A percentile compares a stretch with the other conserved stretches of the same genome.
These are phyloP conservation scores for Zaprionus obscuricornis DNA, from an alignment of 2,888 invertebrate species.

Conservation along the genomic window DNA sequence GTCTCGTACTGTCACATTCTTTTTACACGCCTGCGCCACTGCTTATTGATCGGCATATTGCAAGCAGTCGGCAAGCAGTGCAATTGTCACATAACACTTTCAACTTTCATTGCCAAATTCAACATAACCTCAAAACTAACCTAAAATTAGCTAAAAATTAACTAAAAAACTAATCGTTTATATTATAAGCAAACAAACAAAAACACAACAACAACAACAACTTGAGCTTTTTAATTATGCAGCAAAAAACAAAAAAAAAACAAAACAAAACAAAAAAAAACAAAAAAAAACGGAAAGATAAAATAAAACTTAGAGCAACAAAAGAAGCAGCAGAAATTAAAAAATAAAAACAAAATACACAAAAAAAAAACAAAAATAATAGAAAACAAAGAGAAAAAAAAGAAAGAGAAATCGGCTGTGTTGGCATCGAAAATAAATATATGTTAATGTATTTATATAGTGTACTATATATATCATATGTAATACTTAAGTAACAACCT, in stretches of 20 bases:
- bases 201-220: constrained; percentile 16
- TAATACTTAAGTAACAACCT: too few relatives aligned
- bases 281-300: constrained; percentile 17
- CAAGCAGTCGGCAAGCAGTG: too few relatives aligned
- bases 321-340: constrained; percentile 17
- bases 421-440: constrained; percentile 25
- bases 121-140: constrained; percentile 15
- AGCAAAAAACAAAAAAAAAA: constrained; percentile 37
- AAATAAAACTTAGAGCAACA: too few relatives aligned
- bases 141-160: constrained; percentile 41
- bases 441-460: constrained; percentile 24
- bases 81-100: too few relatives aligned
- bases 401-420: constrained; percentile 14
- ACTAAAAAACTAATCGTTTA: constrained; percentile 68
- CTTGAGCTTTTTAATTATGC: constrained; percentile 76
- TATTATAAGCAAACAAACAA: constrained; percentile 60
- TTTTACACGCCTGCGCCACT: too few relatives aligned
- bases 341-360: constrained; percentile 9
- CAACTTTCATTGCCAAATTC: too few relatives aligned
- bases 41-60: too few relatives aligned
- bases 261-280: constrained; percentile 11
- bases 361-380: neutral
- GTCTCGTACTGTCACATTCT: too few relatives aligned
- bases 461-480: constrained; percentile 10
- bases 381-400: neutral